Base-by-base conservation (phyloP, 2,797 vertebrate genomes). In the Platalea minor region DNA sequence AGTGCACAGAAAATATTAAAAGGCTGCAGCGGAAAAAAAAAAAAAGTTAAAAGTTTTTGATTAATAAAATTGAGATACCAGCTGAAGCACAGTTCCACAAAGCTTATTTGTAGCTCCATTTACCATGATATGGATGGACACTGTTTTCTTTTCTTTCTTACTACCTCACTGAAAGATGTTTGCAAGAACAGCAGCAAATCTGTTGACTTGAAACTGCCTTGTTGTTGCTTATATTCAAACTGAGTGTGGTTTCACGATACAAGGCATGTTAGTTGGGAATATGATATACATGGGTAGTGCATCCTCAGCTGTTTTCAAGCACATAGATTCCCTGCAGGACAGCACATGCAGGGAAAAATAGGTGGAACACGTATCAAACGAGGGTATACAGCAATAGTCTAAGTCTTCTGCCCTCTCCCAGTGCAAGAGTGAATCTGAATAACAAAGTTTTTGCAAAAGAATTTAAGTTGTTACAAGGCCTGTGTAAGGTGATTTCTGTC, bases 321-420 rank as follows among this genome's bases (percentile, higher is more conserved):
- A 63, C 12, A 3, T 57, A 57, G 81, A 82, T 88, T 56, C 69
- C 60, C 59, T 51, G 24, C 35, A 65, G 57, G 53, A 83, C 3
- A 15, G 29, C 57, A 73, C 11, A 68, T 15, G 23, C 15, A 51
- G 9, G 17, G 29, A 45, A 82, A 83, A 88, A 72, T 53, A 48
- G 0, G 2, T 74, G 29, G 28, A 56, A 70, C 20, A 11, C 2
- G 0, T 61, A 78, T 28, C 5, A 5, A 68, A 50, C 4, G 4
- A 82, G 43, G 9, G 28, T 29, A 41, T 31, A 17, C 3, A 88
- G 19, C 39, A 60, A 7, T 24, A 63, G 11, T 54, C 81, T 67
- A n/a, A 68, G 82, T 60, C n/a, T 57, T 91, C 45, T n/a, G 11
- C 37, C 11, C 12, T 88, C 20, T 64, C 29, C 15, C 29, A 46